Base-by-base conservation (phyloP, 2,888 invertebrate genomes). In the Chalcis sispes region DNA sequence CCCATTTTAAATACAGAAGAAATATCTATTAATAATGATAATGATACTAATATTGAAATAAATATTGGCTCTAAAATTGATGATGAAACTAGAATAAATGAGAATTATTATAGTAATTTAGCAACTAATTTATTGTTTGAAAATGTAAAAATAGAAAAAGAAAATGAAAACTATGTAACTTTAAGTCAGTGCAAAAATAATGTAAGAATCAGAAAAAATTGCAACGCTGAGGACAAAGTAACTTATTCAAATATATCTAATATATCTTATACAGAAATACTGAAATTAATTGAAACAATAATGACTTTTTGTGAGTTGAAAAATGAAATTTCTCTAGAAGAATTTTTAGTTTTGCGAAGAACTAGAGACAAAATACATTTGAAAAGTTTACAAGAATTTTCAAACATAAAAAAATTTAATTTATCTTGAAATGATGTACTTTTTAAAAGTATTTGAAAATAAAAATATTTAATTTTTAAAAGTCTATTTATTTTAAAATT, bases 351-450 rank as follows among this genome's bases (percentile, higher is more conserved):
- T 18, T 23, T 75, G 18, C 36, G 69, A 2, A 69, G 69, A 75
- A 69, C 56, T 58, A 62, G 64, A 62, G 69, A 75, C 58, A 69
- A 69, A 48, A 62, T 75, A 10, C 25, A 56, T 13, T 69, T 54
- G 48, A 56, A 23, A 64, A 64, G 69, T 48, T 50, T 75, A 20
- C 48, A 69, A 58, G 74, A 75, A 23, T 13, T 5, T n/a, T n/a
- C n/a, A n/a, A n/a, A n/a, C n/a, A n/a, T 40, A 42, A 42, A 36
- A 59, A 40, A 18, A 3, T 4, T 8, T 58, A 0, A 32, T 25
- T 0, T 18, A n/a, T n/a, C n/a, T n/a, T n/a, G n/a, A n/a, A n/a
- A n/a, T n/a, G n/a, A n/a, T n/a, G n/a, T n/a, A n/a, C n/a, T n/a
- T n/a, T n/a, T n/a, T n/a, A n/a, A n/a, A n/a, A n/a, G n/a, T n/a